Conservation (phyloP, 1,140 invertebrate genomes). For the Metopolophium dirhodum region DNA sequence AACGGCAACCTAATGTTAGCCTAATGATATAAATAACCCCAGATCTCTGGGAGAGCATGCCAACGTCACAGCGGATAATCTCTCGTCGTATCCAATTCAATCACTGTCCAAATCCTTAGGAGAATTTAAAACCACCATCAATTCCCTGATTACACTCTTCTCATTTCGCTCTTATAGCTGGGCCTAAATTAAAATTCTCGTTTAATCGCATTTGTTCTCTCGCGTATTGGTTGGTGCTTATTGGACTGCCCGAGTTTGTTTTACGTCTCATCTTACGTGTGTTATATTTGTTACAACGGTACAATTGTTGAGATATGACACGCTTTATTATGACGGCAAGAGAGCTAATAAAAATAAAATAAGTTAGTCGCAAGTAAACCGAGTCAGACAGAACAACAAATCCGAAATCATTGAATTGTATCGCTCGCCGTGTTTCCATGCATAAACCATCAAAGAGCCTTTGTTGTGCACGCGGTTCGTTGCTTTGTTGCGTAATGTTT, state of each 20-base stretch:
- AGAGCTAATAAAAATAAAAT: background rate
- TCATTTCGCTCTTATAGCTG: background rate
- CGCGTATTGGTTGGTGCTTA: background rate
- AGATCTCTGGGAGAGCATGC: background rate
- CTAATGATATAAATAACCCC: background rate
- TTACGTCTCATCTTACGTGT: background rate
- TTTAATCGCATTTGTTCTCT: background rate
- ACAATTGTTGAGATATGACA: background rate
- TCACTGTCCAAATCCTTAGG: background rate
- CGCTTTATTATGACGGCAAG: background rate
- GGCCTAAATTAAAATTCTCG: background rate
- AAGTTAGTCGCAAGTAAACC: background rate
- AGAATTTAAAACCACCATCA: background rate
- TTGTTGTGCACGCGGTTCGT: constrained; percentile 8
- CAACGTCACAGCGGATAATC: background rate
- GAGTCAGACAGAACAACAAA: background rate
- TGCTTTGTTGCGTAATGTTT: background rate
- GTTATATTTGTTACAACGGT: background rate
- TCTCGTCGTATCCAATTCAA: background rate
- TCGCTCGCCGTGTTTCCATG: background rate
- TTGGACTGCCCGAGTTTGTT: background rate
- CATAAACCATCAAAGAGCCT: constrained; percentile 21
- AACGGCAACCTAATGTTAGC: background rate
- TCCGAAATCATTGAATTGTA: constrained; percentile 11
- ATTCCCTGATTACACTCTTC: background rate